These are phyloP conservation scores for Caenorhabditis latens DNA, from an alignment of 1,140 invertebrate genomes.

Conservation along the genomic window DNA sequence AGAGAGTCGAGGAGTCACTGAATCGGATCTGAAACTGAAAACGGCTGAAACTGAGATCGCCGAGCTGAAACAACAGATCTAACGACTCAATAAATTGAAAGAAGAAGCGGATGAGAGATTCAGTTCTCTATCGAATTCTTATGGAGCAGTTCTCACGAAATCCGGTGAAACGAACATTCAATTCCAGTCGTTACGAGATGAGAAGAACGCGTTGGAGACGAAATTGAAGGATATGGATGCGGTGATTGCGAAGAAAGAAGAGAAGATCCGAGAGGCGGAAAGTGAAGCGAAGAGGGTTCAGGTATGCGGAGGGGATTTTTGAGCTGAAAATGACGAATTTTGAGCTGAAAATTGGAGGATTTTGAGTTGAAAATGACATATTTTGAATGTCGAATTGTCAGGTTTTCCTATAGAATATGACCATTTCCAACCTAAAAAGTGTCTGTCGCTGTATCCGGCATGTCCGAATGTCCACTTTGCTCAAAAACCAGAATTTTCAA, in stretches of 20 bases:
- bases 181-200: not conserved
- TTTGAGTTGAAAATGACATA: no score
- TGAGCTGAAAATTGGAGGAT: no score
- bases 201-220: not conserved
- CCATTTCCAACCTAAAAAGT: no score
- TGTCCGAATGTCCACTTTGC: no score
- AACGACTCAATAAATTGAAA: not conserved
- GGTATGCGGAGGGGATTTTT: no score
- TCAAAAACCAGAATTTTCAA: no score
- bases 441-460: no score
- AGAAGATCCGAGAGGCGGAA: slow-evolving; percentile 7
- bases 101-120: slow-evolving; percentile 16
- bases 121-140: not conserved
- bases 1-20: not conserved
- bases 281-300: not conserved
- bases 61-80: not conserved
- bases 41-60: not conserved
- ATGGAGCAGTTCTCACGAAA: not conserved
- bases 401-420: no score
- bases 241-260: slow-evolving; percentile 1
- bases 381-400: no score
- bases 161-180: not conserved
- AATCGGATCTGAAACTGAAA: not conserved
- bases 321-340: no score
- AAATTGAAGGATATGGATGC: not conserved